Conservation (phyloP, 64 coral and sea anemone species). For the Montipora efflorescens region DNA sequence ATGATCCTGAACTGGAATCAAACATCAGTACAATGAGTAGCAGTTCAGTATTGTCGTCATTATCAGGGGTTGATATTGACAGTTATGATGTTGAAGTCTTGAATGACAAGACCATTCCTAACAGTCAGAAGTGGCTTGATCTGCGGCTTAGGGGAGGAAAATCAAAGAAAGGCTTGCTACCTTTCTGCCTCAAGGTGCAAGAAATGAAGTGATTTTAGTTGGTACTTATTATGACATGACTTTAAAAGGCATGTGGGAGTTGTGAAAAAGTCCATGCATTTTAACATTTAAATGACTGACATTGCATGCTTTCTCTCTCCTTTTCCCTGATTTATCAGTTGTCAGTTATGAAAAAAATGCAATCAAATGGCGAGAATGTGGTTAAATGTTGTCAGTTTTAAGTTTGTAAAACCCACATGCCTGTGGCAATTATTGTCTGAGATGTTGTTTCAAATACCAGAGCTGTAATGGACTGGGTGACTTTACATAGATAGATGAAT, state of each 20-base stretch:
- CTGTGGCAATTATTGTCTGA: too few relatives aligned
- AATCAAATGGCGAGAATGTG: too few relatives aligned
- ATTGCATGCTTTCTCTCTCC: too few relatives aligned
- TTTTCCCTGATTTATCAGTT: too few relatives aligned
- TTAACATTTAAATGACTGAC: neutral
- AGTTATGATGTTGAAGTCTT: slow-evolving; percentile 83
- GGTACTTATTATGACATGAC: neutral
- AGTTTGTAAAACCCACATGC: too few relatives aligned
- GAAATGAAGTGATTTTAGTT: slow-evolving; percentile 72
- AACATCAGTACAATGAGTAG: slow-evolving; percentile 92
- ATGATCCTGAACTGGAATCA: slow-evolving; percentile 90
- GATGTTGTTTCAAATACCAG: too few relatives aligned
- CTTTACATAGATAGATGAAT: too few relatives aligned
- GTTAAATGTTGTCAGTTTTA: too few relatives aligned
- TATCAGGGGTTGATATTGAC: slow-evolving; percentile 91
- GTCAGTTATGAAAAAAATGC: too few relatives aligned
- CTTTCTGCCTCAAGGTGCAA: slow-evolving; percentile 85
- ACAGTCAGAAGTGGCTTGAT: slow-evolving; percentile 88
- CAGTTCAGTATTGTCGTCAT: slow-evolving; percentile 90
- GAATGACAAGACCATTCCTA: slow-evolving; percentile 84
- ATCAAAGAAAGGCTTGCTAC: slow-evolving; percentile 86
- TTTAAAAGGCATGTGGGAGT: neutral
- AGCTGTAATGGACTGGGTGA: too few relatives aligned
- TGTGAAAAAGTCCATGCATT: neutral
- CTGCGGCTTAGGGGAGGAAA: slow-evolving; percentile 81